Conservation (phyloP, 2,113 vertebrate genomes). For the Apus apus region DNA sequence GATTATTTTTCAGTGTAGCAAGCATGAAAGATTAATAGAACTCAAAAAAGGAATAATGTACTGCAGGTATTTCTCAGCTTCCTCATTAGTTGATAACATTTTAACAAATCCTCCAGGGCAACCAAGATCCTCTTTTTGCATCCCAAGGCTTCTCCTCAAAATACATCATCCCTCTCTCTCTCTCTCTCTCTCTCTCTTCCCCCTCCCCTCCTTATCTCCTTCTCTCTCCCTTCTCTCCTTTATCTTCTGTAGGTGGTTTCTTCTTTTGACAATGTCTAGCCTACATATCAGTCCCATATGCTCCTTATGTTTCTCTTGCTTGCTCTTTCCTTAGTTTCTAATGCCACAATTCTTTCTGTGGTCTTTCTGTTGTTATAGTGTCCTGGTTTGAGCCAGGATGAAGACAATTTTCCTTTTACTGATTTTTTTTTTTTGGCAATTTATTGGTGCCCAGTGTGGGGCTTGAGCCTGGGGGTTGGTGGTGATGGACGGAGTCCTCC, state of each 20-base stretch:
- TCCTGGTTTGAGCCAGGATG: too few species aligned
- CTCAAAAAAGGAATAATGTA: background rate
- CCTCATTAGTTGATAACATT: background rate
- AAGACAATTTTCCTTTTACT: too few species aligned
- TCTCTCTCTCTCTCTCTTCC: too few species aligned
- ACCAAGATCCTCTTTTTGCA: background rate
- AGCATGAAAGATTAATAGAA: background rate
- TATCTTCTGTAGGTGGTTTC: background rate
- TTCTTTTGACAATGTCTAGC: background rate
- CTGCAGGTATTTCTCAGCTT: background rate
- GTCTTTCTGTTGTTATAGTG: background rate
- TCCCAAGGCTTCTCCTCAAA: background rate
- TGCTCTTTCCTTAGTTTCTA: constrained; percentile 3
- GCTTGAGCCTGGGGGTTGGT: too few species aligned
- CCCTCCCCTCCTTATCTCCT: background rate
- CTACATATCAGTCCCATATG: background rate
- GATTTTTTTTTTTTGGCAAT: too few species aligned
- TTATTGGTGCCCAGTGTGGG: too few species aligned
- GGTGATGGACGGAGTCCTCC: too few species aligned
- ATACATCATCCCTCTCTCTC: background rate
- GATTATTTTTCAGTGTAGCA: background rate
- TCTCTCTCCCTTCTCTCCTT: background rate
- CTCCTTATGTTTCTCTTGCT: background rate
- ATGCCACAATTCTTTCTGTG: background rate
- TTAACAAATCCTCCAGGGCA: background rate